A percentile compares a stretch with the other conserved stretches of the same genome.
phyloP scores from a whole-genome alignment of 2,888 invertebrate species.

The Lamellibrachia columna region DNA sequence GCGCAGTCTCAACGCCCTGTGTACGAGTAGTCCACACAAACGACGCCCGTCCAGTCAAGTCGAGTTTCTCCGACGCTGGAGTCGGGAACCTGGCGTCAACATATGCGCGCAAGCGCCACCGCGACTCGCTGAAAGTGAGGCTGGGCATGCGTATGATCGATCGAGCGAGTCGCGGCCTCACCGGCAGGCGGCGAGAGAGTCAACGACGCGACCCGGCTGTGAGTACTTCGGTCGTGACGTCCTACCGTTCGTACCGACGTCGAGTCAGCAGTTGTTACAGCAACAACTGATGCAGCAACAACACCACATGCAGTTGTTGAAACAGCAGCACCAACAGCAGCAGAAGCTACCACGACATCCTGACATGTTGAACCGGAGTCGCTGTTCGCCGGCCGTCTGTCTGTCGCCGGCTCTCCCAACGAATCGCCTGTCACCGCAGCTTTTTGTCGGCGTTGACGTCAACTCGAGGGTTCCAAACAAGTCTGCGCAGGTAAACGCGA shows the following conservation, averaged over 20 bases:
- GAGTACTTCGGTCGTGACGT: neutral
- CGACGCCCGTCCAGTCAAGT: neutral
- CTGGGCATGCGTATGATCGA: neutral
- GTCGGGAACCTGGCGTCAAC: neutral
- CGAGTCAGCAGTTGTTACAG: neutral
- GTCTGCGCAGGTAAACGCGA: neutral
- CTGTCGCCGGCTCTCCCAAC: neutral
- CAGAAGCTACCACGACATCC: neutral
- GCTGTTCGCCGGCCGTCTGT: neutral
- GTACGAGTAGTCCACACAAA: neutral
- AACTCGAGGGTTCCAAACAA: neutral
- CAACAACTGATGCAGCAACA: neutral
- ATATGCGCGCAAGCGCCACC: constrained; percentile 1
- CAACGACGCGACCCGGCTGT: neutral
- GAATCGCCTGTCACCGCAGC: neutral
- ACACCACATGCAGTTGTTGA: neutral
- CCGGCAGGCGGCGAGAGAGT: neutral
- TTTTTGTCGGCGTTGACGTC: neutral
- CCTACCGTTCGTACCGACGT: neutral
- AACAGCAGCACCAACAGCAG: neutral
- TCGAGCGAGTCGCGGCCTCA: neutral
- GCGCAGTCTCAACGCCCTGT: neutral
- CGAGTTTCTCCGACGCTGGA: constrained; percentile 5
- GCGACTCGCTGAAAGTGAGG: neutral
- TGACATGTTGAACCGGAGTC: neutral